phyloP scores from a whole-genome alignment of 2,797 vertebrate genomes.

The Gallirallus australis region DNA sequence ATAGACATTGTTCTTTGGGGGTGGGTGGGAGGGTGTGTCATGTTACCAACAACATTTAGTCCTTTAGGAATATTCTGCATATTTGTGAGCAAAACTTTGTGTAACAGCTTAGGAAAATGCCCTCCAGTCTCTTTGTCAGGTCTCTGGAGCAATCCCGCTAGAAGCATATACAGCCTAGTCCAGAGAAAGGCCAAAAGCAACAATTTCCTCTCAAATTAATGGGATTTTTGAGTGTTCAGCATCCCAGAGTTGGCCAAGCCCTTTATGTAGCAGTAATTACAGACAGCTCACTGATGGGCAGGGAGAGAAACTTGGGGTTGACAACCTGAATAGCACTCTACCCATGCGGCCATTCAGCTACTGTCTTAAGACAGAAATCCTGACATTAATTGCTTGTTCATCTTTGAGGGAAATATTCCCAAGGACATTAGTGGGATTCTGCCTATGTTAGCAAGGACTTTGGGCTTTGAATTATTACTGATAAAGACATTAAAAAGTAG shows the following conservation, averaged over 20 bases:
- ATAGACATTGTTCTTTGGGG: conserved; percentile 14
- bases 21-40: neutral
- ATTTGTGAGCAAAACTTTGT: conserved; percentile 41
- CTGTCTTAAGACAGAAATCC: neutral
- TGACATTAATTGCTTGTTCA: neutral
- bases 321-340: neutral
- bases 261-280: conserved; percentile 9
- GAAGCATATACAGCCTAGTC: conserved; percentile 29
- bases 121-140: conserved; percentile 31
- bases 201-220: conserved; percentile 7
- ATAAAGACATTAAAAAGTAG: neutral
- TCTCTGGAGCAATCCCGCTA: conserved; percentile 44
- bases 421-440: neutral
- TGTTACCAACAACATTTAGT: conserved; percentile 25
- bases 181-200: neutral
- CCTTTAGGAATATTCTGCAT: conserved; percentile 16
- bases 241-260: neutral
- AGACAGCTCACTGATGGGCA: neutral
- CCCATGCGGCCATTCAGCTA: neutral
- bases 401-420: conserved; percentile 14
- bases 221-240: neutral
- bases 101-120: conserved; percentile 63
- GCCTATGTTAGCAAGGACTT: neutral
- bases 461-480: neutral
- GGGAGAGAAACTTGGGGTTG: neutral